These are phyloP conservation scores for Gryon sp. DNA, from an alignment of 1,140 invertebrate genomes.

Conservation along the genomic window DNA sequence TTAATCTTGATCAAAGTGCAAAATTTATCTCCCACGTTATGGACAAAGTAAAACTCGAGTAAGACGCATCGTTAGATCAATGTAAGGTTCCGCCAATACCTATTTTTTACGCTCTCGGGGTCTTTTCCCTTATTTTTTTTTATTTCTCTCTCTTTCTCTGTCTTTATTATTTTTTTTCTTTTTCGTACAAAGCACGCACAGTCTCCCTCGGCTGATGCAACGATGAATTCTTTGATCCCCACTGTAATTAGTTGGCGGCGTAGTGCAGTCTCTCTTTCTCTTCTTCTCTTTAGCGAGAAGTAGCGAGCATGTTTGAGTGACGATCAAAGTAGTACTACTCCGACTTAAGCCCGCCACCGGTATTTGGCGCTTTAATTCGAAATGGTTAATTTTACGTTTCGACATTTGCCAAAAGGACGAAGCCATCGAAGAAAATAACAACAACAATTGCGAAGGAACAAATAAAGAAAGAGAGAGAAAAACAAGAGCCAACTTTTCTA, in stretches of 20 bases:
- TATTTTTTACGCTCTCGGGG: slow-evolving; percentile 5
- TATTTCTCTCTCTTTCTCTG: slow-evolving; percentile 21
- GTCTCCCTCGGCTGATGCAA: slow-evolving; percentile 64
- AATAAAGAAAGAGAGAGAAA: too few relatives aligned
- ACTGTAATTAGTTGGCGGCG: slow-evolving; percentile 77
- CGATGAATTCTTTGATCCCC: slow-evolving; percentile 78
- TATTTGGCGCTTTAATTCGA: slow-evolving; percentile 42
- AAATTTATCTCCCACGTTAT: slow-evolving; percentile 21
- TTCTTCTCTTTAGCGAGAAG: slow-evolving; percentile 60
- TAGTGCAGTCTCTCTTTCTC: slow-evolving; percentile 43
- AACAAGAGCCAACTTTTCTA: not conserved
- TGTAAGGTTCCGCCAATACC: slow-evolving; percentile 34
- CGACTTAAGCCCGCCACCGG: slow-evolving; percentile 56
- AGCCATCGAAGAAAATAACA: not conserved
- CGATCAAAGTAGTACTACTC: slow-evolving; percentile 77
- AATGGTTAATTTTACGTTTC: slow-evolving; percentile 39
- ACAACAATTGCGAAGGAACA: too few relatives aligned
- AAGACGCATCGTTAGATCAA: slow-evolving; percentile 27
- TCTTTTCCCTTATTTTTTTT: slow-evolving; percentile 13
- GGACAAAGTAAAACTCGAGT: slow-evolving; percentile 12
- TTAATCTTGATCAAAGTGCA: slow-evolving; percentile 43
- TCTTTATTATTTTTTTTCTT: slow-evolving; percentile 31
- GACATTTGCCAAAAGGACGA: slow-evolving; percentile 5
- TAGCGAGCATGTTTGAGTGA: slow-evolving; percentile 77
- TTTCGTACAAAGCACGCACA: slow-evolving; percentile 55